Evolutionary conservation across 2,113 vertebrate genomes (phyloP), one percentile per base, ranked within the genome.

Genomic region (Theristicus caerulescens): DNA sequence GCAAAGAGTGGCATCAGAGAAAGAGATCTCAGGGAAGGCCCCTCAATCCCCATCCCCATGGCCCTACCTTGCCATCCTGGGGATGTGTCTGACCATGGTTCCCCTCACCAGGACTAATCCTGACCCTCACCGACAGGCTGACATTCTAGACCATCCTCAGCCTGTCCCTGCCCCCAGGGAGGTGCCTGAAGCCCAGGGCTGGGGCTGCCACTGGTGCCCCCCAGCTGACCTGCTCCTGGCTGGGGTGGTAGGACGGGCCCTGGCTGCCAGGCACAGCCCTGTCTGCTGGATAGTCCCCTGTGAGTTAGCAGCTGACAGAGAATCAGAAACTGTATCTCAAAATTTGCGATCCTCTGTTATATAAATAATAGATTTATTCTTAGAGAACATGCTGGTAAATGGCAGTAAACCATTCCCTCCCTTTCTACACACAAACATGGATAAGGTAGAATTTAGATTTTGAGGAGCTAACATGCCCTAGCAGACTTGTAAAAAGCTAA

Each of bases 121-220:
- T 46, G 9, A 18, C 20, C 31, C 20, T 46, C 13, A 25, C 20
- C 31, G 14, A 6, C 9, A 22, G 21, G 18, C 14, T 52, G 70
- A 27, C 8, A 13, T 34, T 34, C 7, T 19, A 57, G 44, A 6
- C 32, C 19, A 61, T 6, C 25, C 34, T 55, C 9, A 58, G 11
- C 27, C 36, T 44, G 16, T 36, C 11, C 21, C 36, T 40, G 25
- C 31, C 44, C 42, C 18, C 16, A 9, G 25, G 20, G 3, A 46
- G 10, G 7, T 34, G 12, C 29, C 55, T 2, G 1, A 55, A 42
- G 10, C 10, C 10, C 10, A 22, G 19, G 44, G 22, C 19, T 52
- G 61, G 21, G 16, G 13, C 34, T 69, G 27, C 3, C 32, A 8
- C 14, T 1, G 1, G 12, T 61, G 38, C 2, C 13, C 13, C 3